Base-by-base conservation (phyloP, 2,113 vertebrate genomes). In the Drymodes brunneopygia region DNA sequence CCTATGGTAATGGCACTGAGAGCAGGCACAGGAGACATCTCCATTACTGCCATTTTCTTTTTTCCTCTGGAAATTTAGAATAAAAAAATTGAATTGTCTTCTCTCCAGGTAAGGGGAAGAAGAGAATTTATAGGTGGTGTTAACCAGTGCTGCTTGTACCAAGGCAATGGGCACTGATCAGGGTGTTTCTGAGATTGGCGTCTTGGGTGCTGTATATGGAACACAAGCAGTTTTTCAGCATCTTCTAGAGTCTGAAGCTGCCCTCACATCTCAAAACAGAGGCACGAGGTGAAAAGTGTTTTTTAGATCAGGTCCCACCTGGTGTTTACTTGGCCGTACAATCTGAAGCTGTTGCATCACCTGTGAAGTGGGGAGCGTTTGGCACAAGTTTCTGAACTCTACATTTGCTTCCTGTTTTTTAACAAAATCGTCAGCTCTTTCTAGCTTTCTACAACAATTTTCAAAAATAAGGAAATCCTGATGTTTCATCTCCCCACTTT, bases 101-200 rank as follows among this genome's bases (percentile, higher is more conserved):
- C 31, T 61, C 17, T 12, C 7, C 4, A 48, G 0, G 7, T 10
- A 10, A 81, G 7, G 6, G 5, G 10, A 70, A 36, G 22, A 45
- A 51, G n/a, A 33, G 13, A 78, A 78, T 78, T 66, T 58, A 15
- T 7, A 48, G 48, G 22, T 1, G 1, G 6, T 2, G 3, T 29
- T 51, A 65, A 83, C 4, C 14, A 75, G 19, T 36, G 24, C 27
- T 44, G 25, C 24, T 28, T 5, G 1, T 65, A 10, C 25, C 11
- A 56, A n/a, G 24, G 9, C n/a, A 81, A 18, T 24, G 44, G 10
- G 36, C 31, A 22, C 16, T 38, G 25, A 27, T 18, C 1, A 3
- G 8, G 7, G 10, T 15, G 1, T 11, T 42, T 45, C 28, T 45
- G 33, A 40, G 20, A 7, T 1, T 11, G 22, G 7, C 7, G 7